phyloP scores from a whole-genome alignment of 2,797 vertebrate species.

The Mionectes olivaceus region DNA sequence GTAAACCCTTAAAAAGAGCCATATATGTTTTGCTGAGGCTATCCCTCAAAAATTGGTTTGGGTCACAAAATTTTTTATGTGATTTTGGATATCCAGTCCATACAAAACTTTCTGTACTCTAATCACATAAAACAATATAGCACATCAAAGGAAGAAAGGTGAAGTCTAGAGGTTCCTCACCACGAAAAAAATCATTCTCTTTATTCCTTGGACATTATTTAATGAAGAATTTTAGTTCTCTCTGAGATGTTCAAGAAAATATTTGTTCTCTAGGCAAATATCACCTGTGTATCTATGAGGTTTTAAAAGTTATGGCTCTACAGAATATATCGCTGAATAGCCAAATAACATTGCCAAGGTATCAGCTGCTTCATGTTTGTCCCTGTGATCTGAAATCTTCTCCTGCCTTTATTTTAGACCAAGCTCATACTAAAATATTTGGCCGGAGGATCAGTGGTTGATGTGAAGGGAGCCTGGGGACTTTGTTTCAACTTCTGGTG shows the following conservation, averaged over 20 bases:
- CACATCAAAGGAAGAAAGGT: not conserved
- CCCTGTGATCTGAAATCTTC: not conserved
- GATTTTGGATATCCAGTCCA: not conserved
- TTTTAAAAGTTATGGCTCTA: not conserved
- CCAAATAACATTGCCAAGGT: not conserved
- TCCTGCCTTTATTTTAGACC: not conserved
- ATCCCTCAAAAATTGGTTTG: fast-evolving
- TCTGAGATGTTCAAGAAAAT: not conserved
- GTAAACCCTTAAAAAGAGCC: not conserved
- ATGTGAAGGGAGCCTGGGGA: not conserved
- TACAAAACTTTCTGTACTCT: not conserved
- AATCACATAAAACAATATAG: not conserved
- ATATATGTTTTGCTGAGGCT: not conserved
- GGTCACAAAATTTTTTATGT: not conserved
- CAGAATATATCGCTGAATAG: not conserved
- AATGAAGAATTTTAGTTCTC: not conserved
- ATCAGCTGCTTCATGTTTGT: not conserved
- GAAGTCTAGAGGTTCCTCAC: not conserved
- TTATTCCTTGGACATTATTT: not conserved
- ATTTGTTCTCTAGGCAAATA: not conserved
- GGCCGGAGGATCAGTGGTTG: not conserved
- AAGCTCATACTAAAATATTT: not conserved
- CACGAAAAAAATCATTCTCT: not conserved
- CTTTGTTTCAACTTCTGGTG: not conserved
- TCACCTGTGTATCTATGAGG: not conserved